A percentile compares a stretch with the other conserved stretches of the same genome.
These are phyloP conservation scores for Dromococcyx pavoninus DNA, from an alignment of 2,797 vertebrate genomes.

Conservation along the genomic window DNA sequence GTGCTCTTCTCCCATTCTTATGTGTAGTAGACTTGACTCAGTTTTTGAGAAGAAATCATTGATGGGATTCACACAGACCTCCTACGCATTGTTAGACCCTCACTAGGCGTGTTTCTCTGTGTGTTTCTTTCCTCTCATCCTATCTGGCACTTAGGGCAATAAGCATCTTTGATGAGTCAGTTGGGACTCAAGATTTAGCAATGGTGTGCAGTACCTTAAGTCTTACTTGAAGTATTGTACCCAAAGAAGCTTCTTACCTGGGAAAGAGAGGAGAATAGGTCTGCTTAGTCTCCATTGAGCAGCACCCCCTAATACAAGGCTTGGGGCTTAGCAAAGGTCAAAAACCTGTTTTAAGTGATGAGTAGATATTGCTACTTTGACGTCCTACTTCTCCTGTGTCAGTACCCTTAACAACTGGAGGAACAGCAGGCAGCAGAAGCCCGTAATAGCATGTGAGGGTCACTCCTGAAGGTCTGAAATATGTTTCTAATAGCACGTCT, in stretches of 20 bases:
- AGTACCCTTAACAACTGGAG: not conserved
- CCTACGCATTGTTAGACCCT: not conserved
- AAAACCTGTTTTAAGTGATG: not conserved
- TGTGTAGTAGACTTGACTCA: not conserved
- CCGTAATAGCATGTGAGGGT: rapidly evolving
- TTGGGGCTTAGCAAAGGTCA: not conserved
- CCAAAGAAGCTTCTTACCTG: not conserved
- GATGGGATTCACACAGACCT: not conserved
- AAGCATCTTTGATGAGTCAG: not conserved
- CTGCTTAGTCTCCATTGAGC: not conserved
- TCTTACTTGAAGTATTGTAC: not conserved
- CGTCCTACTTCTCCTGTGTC: not conserved
- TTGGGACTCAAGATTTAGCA: not conserved
- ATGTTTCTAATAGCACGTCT: rapidly evolving
- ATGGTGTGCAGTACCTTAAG: not conserved
- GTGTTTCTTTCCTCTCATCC: not conserved
- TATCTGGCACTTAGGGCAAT: not conserved
- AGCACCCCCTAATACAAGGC: not conserved
- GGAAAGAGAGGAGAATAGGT: not conserved
- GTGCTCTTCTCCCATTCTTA: not conserved
- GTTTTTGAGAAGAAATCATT: not conserved
- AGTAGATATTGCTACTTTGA: not conserved
- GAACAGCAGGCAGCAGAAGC: not conserved
- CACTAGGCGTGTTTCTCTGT: not conserved
- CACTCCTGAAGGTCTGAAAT: not conserved